phyloP scores from a whole-genome alignment of 23 tunicate genomes.

The Oikopleura dioica region DNA sequence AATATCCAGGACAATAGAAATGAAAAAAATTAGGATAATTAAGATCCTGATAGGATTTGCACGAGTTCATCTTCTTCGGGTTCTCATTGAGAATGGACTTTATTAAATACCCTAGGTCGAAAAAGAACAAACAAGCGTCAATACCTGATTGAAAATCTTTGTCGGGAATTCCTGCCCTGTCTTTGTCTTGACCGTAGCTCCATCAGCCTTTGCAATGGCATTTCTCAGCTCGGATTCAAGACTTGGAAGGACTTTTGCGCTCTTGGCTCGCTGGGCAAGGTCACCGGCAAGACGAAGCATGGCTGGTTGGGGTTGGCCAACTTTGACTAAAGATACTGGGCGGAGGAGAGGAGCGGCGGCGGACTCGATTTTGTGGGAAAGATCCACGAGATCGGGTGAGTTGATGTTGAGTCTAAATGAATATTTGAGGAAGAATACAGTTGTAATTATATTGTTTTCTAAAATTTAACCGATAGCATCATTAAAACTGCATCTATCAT shows the following conservation, averaged over 20 bases:
- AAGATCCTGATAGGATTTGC: too few species aligned
- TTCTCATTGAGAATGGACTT: too few species aligned
- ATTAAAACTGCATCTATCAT: too few species aligned
- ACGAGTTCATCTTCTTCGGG: not conserved
- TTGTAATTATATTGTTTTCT: too few species aligned
- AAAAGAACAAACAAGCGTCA: not conserved
- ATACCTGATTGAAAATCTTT: not conserved
- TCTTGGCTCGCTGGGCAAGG: not conserved
- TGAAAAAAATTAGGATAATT: too few species aligned
- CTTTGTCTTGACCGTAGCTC: not conserved
- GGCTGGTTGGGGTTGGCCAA: not conserved
- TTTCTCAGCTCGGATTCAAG: not conserved
- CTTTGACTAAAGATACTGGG: not conserved
- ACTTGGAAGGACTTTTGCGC: not conserved
- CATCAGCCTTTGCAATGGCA: not conserved
- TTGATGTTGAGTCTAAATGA: not conserved
- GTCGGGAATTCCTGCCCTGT: not conserved
- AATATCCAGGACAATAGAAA: too few species aligned
- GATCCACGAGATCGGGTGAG: not conserved
- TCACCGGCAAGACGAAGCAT: not conserved
- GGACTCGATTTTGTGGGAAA: not conserved
- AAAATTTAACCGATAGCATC: too few species aligned
- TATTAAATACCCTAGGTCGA: not conserved
- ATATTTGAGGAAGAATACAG: too few species aligned
- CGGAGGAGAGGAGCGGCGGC: not conserved